Base-by-base conservation (phyloP, 2,113 vertebrate genomes). In the Nibea albiflora region DNA sequence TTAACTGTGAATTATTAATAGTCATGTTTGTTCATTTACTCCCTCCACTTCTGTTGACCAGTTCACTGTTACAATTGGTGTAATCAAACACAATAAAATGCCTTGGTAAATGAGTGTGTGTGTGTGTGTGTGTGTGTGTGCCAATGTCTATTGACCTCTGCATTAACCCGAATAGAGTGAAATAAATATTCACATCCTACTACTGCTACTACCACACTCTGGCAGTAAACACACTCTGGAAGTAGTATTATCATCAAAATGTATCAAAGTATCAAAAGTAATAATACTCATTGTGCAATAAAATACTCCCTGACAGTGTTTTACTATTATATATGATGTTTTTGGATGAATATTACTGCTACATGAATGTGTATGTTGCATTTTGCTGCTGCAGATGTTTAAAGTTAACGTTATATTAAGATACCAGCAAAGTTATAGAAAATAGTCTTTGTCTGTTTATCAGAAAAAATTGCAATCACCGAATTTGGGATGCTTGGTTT, bases 51-150 rank as follows among this genome's bases (percentile, higher is more conserved):
- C 8, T 53, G 57, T 76, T 60, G 83, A 90, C 69, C 78, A 69
- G 71, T 70, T 86, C 72, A 68, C 76, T 87, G 80, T 87, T 83
- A 71, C 2, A 79, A 75, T 52, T 53, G 17, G 42, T 61, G 64
- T 70, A 69, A 56, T 80, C 16, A 12, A 46, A 75, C n/a, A 80
- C 35, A 88, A 78, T 56, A 77, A 90, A 73, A 69, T 31, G 44
- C 75, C 22, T 83, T 86, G 50, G 4, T 75, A 74, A 60, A 68
- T 11, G 60, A 73, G 31, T 8, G 20, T 53, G 31, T 77, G 54
- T 78, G 49, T 60, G 54, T 80, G 49, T 60, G 31, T 8, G 20
- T 53, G 31, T 77, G 54, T 78, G 49, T 60, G 54, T 80, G 49
- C 54, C 31, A 20, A 16, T 42, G 11, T 47, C 14, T 9, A 20